Percentiles rank a stretch among this genome's conserved stretches.
Conservation (phyloP, 2,113 vertebrate genomes). For the Pipa parva region DNA sequence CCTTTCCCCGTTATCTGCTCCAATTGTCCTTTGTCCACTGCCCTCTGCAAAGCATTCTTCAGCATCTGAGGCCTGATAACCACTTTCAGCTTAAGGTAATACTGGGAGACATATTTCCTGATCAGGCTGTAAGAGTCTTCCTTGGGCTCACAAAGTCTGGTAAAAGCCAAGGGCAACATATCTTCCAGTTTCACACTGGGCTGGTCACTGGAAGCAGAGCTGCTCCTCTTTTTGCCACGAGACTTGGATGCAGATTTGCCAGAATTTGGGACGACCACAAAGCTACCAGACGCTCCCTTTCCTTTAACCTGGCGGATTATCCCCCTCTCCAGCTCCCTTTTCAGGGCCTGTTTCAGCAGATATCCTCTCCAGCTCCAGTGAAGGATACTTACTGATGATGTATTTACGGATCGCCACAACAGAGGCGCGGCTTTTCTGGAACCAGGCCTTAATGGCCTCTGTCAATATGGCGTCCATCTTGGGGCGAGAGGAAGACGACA, state of each 20-base stretch:
- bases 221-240: constrained; percentile 70
- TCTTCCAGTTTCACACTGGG: constrained; percentile 81
- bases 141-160: constrained; percentile 93
- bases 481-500: constrained; percentile 78
- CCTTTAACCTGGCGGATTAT: constrained; percentile 94
- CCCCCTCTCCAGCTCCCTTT: constrained; percentile 87
- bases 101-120: constrained; percentile 93
- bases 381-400: constrained; percentile 86
- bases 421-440: constrained; percentile 81
- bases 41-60: constrained; percentile 87
- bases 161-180: constrained; percentile 89
- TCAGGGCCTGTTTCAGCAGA: constrained; percentile 87
- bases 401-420: constrained; percentile 88
- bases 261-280: constrained; percentile 75
- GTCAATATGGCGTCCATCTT: constrained; percentile 90
- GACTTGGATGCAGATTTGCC: constrained; percentile 72
- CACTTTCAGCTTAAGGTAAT: constrained; percentile 88
- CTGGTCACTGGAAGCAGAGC: constrained; percentile 55
- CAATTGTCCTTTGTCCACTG: constrained; percentile 89
- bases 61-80: constrained; percentile 89
- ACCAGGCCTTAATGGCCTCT: constrained; percentile 87
- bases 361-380: constrained; percentile 87
- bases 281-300: constrained; percentile 93
- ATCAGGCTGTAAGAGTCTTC: constrained; percentile 95
- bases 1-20: constrained; percentile 97